Base-by-base conservation (phyloP, 2,113 vertebrate genomes). In the Sander lucioperca region DNA sequence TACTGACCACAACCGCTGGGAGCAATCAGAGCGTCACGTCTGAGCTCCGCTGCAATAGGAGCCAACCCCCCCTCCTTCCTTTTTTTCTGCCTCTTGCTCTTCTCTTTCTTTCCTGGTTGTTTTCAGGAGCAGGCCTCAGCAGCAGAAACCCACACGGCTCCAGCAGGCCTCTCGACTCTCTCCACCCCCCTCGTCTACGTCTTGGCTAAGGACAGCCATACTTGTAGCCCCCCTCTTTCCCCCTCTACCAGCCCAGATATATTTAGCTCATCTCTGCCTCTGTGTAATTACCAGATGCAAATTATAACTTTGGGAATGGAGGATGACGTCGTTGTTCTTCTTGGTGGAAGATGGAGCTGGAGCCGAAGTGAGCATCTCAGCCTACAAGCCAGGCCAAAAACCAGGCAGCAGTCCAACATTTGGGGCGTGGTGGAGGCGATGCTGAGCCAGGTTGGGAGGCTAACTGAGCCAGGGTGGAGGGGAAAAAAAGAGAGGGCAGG, bases 261-360 rank as follows among this genome's bases (percentile, higher is more conserved):
- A 91, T 93, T 93, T 93, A 94, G 89, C 88, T 82, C 81, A 78
- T 88, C 79, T 79, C 78, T 48, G 82, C 89, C 80, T 84, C 89
- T 70, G 81, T 95, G 89, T 95, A 93, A 95, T 95, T 95, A 95
- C 70, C 66, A 85, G 84, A 85, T 84, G 85, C 87, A 95, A 95
- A 95, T 94, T 94, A 95, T 82, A 94, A 92, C 80, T 92, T 87
- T 88, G 77, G 53, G 56, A n/a, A 56, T 36, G 8, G 27, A 19
- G 19, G 77, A 88, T 94, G 94, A 94, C 91, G 90, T 93, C 69
- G 64, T 61, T n/a, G 82, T 91, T 93, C 91, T 88, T 71, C 77
- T 86, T 56, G 72, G 82, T 73, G 58, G 13, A 67, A 53, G 74
- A 70, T 68, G 78, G 74, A 89, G 84, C 84, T 23, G 79, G 84